Evolutionary conservation across 2,113 vertebrate genomes (phyloP).

Genomic region (Hippocampus abdominalis): DNA sequence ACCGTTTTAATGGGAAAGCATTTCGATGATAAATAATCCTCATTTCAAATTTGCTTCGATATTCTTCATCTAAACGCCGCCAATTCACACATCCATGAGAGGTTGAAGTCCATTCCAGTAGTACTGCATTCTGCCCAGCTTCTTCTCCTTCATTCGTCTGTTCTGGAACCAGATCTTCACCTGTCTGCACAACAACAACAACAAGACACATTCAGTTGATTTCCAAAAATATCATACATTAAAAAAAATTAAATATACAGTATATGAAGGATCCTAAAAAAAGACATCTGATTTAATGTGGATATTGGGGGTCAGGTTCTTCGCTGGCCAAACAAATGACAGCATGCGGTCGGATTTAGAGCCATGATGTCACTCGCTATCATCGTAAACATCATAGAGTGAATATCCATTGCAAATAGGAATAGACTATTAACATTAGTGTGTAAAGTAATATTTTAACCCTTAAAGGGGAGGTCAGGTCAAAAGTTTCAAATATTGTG

Average conservation of each 20-base stretch:
- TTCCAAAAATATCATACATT: neutral
- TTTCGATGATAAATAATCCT: too few species aligned
- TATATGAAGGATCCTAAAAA: neutral
- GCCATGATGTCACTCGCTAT: neutral
- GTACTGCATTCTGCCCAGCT: conserved; percentile 86
- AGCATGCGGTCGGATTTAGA: neutral
- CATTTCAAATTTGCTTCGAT: neutral
- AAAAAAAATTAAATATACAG: too few species aligned
- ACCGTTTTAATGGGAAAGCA: too few species aligned
- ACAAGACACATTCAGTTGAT: neutral
- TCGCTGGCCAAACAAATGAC: neutral
- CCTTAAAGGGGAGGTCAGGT: neutral
- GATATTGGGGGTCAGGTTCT: neutral
- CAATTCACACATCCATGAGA: conserved; percentile 17
- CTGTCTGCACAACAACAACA: conserved; percentile 64
- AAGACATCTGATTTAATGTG: neutral
- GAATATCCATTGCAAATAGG: neutral
- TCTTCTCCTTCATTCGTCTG: conserved; percentile 95
- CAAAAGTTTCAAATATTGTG: too few species aligned
- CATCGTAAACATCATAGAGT: neutral
- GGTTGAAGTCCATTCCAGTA: conserved; percentile 78
- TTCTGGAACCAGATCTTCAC: conserved; percentile 98
- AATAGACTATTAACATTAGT: neutral
- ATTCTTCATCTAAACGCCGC: neutral
- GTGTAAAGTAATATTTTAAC: neutral